Evolutionary conservation across 2,113 vertebrate species (phyloP).

Genomic region (Solea senegalensis): DNA sequence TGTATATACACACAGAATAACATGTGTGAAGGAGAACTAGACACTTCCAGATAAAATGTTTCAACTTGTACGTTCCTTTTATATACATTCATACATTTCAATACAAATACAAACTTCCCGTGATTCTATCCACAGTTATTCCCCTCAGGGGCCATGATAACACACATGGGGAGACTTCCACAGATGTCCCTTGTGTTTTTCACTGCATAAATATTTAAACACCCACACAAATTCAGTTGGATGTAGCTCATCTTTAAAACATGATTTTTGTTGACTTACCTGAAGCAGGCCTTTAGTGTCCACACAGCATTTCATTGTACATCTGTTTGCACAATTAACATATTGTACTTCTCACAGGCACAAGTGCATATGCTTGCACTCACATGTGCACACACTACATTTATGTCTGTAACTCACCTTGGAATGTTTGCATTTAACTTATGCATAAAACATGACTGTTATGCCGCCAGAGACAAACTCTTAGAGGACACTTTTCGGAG

Average conservation of each 20-base stretch:
- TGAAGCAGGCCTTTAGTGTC: constrained; percentile 28
- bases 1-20: neutral
- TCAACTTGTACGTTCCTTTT: neutral
- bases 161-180: constrained; percentile 23
- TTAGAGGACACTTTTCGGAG: constrained; percentile 26
- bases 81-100: constrained; percentile 1
- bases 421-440: constrained; percentile 41
- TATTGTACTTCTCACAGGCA: constrained; percentile 11
- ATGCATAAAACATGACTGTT: constrained; percentile 56
- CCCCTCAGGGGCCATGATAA: constrained; percentile 24
- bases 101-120: constrained; percentile 6
- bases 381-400: neutral
- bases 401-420: constrained; percentile 18
- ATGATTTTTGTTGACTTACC: constrained; percentile 25
- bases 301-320: constrained; percentile 25
- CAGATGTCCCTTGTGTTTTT: constrained; percentile 27
- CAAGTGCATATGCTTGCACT: constrained; percentile 2
- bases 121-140: neutral
- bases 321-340: constrained; percentile 38
- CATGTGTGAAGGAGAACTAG: neutral
- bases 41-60: neutral
- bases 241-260: constrained; percentile 53
- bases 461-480: constrained; percentile 25
- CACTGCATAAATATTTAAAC: constrained; percentile 42
- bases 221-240: constrained; percentile 10